These are phyloP conservation scores for Eucera pruinosa DNA, from an alignment of 2,888 invertebrate genomes.

Conservation along the genomic window DNA sequence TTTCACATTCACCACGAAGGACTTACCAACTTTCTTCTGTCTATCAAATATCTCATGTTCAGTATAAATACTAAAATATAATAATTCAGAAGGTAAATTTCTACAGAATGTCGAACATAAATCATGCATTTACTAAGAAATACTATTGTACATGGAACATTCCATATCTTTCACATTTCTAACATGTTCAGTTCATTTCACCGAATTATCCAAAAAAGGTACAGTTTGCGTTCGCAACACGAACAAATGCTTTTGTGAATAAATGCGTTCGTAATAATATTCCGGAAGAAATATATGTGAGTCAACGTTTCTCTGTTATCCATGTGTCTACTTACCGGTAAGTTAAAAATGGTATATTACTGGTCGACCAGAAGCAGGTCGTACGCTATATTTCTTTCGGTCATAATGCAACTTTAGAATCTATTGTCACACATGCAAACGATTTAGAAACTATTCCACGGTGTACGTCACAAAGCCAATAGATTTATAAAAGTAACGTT, in stretches of 20 bases:
- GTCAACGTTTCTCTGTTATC: slow-evolving; percentile 2
- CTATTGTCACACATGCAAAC: slow-evolving; percentile 35
- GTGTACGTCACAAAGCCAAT: slow-evolving; percentile 37
- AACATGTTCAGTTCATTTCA: neutral
- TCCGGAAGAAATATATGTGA: neutral
- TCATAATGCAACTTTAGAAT: slow-evolving; percentile 21
- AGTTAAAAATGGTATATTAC: slow-evolving; percentile 9
- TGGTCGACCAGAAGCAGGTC: neutral
- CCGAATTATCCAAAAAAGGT: slow-evolving; percentile 2
- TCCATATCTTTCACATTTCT: neutral
- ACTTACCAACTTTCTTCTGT: too few species aligned
- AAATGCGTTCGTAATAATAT: neutral
- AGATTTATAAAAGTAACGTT: slow-evolving; percentile 45
- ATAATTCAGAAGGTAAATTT: neutral
- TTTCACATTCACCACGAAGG: too few species aligned
- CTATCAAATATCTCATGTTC: neutral
- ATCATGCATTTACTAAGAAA: neutral
- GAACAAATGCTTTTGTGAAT: neutral
- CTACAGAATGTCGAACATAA: neutral
- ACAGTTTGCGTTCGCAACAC: neutral
- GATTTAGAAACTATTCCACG: slow-evolving; percentile 47
- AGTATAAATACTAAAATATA: neutral
- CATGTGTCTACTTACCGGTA: neutral
- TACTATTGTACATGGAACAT: too few species aligned
- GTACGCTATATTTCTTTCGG: neutral